These are phyloP conservation scores for Diuraphis noxia DNA, from an alignment of 1,140 invertebrate genomes.

Conservation along the genomic window DNA sequence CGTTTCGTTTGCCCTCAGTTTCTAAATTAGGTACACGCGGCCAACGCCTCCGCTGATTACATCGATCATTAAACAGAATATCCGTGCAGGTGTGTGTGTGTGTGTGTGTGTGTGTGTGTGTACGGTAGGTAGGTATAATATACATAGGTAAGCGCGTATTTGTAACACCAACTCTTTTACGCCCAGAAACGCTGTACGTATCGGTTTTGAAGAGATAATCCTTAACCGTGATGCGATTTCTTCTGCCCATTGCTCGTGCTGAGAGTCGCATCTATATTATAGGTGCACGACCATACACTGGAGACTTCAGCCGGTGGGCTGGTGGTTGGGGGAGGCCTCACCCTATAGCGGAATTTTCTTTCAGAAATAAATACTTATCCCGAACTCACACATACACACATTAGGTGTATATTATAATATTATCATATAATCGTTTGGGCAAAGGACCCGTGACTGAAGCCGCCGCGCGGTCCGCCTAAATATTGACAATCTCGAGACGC, in stretches of 20 bases:
- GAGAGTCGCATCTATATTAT: not conserved
- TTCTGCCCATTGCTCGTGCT: not conserved
- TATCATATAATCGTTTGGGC: not conserved
- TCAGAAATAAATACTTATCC: not conserved
- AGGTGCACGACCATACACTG: not conserved
- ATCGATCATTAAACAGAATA: constrained; percentile 38
- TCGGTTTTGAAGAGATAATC: constrained; percentile 23
- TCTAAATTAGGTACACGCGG: constrained; percentile 11
- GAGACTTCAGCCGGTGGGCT: too few relatives aligned
- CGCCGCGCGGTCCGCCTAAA: constrained; percentile 4
- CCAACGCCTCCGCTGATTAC: not conserved
- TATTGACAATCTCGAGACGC: constrained; percentile 21
- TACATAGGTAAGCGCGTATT: not conserved
- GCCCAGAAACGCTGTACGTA: constrained; percentile 17
- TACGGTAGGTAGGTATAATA: not conserved
- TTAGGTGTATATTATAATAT: not conserved
- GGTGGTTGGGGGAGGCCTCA: too few relatives aligned
- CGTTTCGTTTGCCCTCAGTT: not conserved
- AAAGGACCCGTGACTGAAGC: not conserved
- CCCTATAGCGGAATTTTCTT: not conserved
- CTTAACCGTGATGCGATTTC: not conserved
- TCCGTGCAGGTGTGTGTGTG: not conserved
- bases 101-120: not conserved
- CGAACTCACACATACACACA: not conserved
- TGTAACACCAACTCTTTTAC: constrained; percentile 34